phyloP scores from a whole-genome alignment of 2,113 vertebrate genomes.

The Sebastes schlegelii region DNA sequence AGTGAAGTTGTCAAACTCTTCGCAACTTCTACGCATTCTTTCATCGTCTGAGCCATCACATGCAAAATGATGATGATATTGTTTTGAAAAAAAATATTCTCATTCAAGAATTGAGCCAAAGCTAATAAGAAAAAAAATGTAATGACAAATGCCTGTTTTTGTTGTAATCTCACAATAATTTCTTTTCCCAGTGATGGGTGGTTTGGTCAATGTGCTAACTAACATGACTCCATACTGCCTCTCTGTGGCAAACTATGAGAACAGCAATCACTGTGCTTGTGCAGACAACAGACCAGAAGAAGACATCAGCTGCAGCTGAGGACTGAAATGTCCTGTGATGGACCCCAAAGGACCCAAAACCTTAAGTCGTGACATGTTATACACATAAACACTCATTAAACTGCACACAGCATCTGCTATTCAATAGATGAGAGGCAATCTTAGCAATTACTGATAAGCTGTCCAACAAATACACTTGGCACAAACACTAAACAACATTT shows the following conservation, averaged over 20 bases:
- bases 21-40: too few species aligned
- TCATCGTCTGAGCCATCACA: too few species aligned
- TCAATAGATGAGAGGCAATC: neutral
- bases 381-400: constrained; percentile 44
- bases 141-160: neutral
- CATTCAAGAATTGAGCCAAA: too few species aligned
- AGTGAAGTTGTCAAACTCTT: too few species aligned
- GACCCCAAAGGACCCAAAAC: constrained; percentile 69
- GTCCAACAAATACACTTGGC: constrained; percentile 21
- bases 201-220: neutral
- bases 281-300: neutral
- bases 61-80: too few species aligned
- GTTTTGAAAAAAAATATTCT: too few species aligned
- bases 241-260: constrained; percentile 52
- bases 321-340: constrained; percentile 37
- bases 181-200: neutral
- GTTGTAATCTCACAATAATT: neutral
- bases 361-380: constrained; percentile 62
- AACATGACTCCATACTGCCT: constrained; percentile 59
- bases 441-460: constrained; percentile 26
- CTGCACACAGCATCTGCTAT: neutral
- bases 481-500: constrained; percentile 53
- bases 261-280: constrained; percentile 9
- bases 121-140: too few species aligned
- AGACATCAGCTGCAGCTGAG: constrained; percentile 23